Base-by-base conservation (phyloP, 2,888 invertebrate species). In the Caenorhabditis sp. region DNA sequence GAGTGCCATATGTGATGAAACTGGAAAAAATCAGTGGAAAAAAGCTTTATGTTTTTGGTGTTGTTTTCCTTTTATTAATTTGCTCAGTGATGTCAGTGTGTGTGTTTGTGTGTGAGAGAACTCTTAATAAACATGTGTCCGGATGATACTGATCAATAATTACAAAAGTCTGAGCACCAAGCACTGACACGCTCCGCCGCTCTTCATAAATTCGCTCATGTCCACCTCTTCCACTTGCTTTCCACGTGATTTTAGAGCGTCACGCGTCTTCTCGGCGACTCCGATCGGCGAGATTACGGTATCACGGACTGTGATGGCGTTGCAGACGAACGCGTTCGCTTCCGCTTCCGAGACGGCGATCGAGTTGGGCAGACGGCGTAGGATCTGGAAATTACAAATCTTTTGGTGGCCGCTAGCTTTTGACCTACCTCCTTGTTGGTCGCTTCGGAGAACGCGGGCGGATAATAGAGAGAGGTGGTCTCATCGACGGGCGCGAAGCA, bases 161-260 rank as follows among this genome's bases (percentile, higher is more conserved):
- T 58, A 61, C 79, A 66, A 88, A n/a, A 89, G 74, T 74, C 89
- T 85, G 20, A 89, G 56, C 13, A 89, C 85, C 9, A 89, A 65
- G 59, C 89, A 89, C 74, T 89, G 89, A 59, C 87, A 87, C 9
- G 89, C 89, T 27, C 89, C 89, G 24, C 89, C 89, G 59, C 86
- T 84, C 78, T 89, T 89, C 86, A 89, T 86, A 72, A 89, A 89
- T 63, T 89, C 89, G 66, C 85, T 85, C 70, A 76, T 76, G 39
- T 71, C 72, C 20, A 81, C 80, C 62, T 89, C 86, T 5, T 74
- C 74, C 15, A 87, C 85, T 5, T 58, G 50, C 70, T 83, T 89
- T 46, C 89, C 89, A 2, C 83, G 70, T 9, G 56, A 37, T 39
- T 63, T 35, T 35, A 89, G 76, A 17, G 76, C 79, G 6, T 78